phyloP scores from a whole-genome alignment of 2,888 invertebrate genomes.

The Troides aeacus region DNA sequence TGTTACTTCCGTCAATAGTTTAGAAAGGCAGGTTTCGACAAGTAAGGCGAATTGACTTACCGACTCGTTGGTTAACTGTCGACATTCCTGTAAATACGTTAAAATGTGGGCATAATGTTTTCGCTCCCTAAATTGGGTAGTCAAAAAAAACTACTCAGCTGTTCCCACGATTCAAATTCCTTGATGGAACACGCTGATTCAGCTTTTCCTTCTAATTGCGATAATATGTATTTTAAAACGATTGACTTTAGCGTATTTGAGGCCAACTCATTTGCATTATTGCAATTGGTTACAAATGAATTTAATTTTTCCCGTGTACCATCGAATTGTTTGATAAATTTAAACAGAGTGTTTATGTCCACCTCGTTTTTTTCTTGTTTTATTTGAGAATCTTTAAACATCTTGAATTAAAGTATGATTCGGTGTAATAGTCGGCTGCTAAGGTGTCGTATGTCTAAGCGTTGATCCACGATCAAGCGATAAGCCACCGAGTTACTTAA shows the following conservation, averaged over 20 bases:
- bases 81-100: neutral
- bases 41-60: no score
- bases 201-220: neutral
- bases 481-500: no score
- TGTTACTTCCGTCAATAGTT: no score
- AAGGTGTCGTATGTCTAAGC: no score
- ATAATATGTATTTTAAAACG: neutral
- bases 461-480: no score
- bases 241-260: neutral
- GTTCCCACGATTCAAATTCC: neutral
- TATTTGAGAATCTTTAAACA: no score
- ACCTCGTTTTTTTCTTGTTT: no score
- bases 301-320: no score
- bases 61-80: neutral
- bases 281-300: neutral
- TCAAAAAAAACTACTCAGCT: neutral
- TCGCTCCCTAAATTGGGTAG: neutral
- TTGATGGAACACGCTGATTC: neutral
- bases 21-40: no score
- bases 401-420: no score
- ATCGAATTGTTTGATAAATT: no score
- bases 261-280: neutral
- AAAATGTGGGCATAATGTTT: neutral
- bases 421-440: no score
- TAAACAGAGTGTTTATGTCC: neutral